Percentiles rank a stretch among this genome's conserved stretches.
Evolutionary conservation across 2,888 invertebrate species (phyloP).

Genomic region (Agrochola lychnidis): DNA sequence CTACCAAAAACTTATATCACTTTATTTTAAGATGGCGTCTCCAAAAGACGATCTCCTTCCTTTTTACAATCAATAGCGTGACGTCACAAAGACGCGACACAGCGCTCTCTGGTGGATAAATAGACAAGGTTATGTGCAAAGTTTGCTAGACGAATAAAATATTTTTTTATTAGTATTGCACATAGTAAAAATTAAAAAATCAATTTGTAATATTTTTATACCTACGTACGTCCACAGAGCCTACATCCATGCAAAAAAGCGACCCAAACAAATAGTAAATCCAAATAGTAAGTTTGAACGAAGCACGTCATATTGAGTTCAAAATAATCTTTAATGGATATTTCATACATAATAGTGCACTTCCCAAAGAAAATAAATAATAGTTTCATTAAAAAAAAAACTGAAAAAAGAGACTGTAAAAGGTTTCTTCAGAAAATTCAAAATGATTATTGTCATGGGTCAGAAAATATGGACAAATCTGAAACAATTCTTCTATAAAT

Average conservation of each 20-base stretch:
- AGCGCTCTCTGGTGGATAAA: conserved; percentile 78
- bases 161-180: conserved; percentile 4
- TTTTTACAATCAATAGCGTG: conserved; percentile 88
- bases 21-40: conserved; percentile 91
- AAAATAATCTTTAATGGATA: not conserved
- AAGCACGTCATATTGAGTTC: not conserved
- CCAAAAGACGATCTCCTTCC: conserved; percentile 88
- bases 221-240: too few relatives aligned
- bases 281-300: not conserved
- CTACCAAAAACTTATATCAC: conserved; percentile 92
- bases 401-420: not conserved
- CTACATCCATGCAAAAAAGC: not conserved
- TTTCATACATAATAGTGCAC: too few relatives aligned
- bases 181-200: not conserved
- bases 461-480: not conserved
- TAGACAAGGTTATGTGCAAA: not conserved
- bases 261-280: not conserved
- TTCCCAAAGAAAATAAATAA: not conserved
- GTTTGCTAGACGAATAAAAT: conserved; percentile 53
- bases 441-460: too few relatives aligned
- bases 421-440: too few relatives aligned
- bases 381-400: too few relatives aligned
- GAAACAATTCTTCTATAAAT: too few relatives aligned
- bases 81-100: conserved; percentile 89
- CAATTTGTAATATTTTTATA: too few relatives aligned